These are phyloP conservation scores for Amphipoea lucens DNA, from an alignment of 2,888 invertebrate genomes.

Conservation along the genomic window DNA sequence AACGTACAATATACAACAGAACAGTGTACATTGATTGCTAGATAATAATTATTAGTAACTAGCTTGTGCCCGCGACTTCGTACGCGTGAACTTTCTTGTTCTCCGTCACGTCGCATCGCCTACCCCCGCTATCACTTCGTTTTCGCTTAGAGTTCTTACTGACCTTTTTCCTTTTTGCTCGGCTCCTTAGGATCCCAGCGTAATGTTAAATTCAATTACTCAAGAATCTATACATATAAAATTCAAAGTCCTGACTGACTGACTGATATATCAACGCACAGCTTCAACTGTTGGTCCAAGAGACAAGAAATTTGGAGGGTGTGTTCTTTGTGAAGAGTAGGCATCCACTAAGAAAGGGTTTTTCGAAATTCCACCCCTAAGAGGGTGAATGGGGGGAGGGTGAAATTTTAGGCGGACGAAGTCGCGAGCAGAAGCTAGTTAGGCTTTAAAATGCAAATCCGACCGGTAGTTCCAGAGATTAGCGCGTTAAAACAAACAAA, in stretches of 20 bases:
- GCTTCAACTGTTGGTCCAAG: too few relatives aligned
- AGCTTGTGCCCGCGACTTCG: too few relatives aligned
- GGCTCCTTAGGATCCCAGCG: neutral
- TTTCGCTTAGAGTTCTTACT: neutral
- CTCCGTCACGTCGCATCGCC: neutral
- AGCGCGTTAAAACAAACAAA: neutral
- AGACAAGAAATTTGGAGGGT: too few relatives aligned
- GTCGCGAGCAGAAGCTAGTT: too few relatives aligned
- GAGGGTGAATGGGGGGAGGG: too few relatives aligned
- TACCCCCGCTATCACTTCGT: neutral
- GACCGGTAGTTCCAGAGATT: neutral
- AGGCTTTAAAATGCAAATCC: neutral
- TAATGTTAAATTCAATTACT: neutral
- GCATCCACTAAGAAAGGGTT: too few relatives aligned
- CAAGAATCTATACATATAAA: too few relatives aligned
- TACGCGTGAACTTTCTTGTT: neutral
- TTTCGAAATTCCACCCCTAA: too few relatives aligned
- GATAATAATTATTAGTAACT: neutral
- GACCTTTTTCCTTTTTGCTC: neutral
- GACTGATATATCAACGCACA: too few relatives aligned
- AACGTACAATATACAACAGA: neutral
- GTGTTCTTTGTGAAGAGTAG: too few relatives aligned
- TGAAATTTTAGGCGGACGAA: too few relatives aligned
- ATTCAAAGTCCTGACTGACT: too few relatives aligned
- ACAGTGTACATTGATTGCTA: neutral